Base-by-base conservation (phyloP, 2,113 vertebrate species). In the Myotis lucifugus region DNA sequence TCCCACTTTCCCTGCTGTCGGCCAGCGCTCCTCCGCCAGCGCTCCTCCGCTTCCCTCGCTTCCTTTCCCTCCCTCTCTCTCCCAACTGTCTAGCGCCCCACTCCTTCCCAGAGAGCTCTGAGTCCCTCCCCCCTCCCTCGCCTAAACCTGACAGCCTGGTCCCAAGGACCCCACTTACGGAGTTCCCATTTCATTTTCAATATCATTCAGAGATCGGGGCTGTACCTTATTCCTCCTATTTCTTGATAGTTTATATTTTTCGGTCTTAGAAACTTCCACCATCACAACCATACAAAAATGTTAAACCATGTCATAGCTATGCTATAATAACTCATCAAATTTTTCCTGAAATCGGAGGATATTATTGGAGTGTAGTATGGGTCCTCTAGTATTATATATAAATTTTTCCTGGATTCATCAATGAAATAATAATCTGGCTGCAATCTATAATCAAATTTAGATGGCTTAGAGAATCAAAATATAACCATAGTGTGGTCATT, bases 151-250 rank as follows among this genome's bases (percentile, higher is more conserved):
- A 78, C 46, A 74, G 97, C 61, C 97, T 88, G 96, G 67, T 95
- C 97, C 97, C 97, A 96, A 97, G 91, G 97, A 97, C 93, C 96
- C 87, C 73, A 69, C 34, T 32, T 54, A 5, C 3, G 18, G 29
- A 69, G 56, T 95, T 84, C 91, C 96, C 81, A 92, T 93, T 40
- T 73, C 87, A 67, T n/a, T 85, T 46, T 67, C 78, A 93, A 59
- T 82, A 48, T 56, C 97, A 85, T 48, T 42, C 70, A 27, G 72
- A 85, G 64, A 86, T 61, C 83, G 50, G 34, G 61, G 34, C 97
- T 95, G 64, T 34, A 56, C 34, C 56, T 37, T 85, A 59, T 50
- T 56, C 66, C 92, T 85, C 73, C 72, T 32, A 23, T 61, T 76
- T 89, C 86, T 56, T 37, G 27, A 56, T 6, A 27, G 19, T 83